Conservation (phyloP, 2,113 vertebrate genomes). For the Aegypius monachus region DNA sequence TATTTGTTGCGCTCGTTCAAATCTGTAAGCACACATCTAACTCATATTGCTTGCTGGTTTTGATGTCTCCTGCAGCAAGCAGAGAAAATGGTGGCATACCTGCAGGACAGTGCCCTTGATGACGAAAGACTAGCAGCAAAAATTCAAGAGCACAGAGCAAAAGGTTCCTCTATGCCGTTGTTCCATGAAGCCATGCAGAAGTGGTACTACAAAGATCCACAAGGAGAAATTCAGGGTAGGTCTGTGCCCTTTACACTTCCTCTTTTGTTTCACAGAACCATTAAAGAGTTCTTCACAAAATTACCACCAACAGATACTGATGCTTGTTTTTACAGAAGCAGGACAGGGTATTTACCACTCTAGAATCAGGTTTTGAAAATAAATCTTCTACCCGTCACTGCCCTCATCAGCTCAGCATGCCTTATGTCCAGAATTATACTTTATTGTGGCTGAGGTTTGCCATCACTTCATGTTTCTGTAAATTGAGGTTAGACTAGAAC, state of each 20-base stretch:
- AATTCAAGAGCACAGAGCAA: constrained; percentile 83
- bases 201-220: constrained; percentile 99
- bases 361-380: background rate
- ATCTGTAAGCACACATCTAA: background rate
- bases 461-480: background rate
- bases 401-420: background rate
- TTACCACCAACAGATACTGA: background rate
- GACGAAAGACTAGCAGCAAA: constrained; percentile 89
- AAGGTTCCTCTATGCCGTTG: constrained; percentile 81
- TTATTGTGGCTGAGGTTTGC: background rate
- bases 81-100: constrained; percentile 98
- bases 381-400: background rate
- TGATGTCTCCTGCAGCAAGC: constrained; percentile 82
- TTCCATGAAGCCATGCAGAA: constrained; percentile 94
- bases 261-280: constrained; percentile 29
- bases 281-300: background rate
- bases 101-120: constrained; percentile 91
- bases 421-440: background rate
- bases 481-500: background rate
- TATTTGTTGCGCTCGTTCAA: fast-evolving
- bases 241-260: constrained; percentile 43
- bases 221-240: constrained; percentile 97
- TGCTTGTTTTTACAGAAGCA: background rate
- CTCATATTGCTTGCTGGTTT: background rate
- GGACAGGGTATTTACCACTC: background rate